These are phyloP conservation scores for Cephalotes varians DNA, from an alignment of 2,888 invertebrate species.

Conservation along the genomic window DNA sequence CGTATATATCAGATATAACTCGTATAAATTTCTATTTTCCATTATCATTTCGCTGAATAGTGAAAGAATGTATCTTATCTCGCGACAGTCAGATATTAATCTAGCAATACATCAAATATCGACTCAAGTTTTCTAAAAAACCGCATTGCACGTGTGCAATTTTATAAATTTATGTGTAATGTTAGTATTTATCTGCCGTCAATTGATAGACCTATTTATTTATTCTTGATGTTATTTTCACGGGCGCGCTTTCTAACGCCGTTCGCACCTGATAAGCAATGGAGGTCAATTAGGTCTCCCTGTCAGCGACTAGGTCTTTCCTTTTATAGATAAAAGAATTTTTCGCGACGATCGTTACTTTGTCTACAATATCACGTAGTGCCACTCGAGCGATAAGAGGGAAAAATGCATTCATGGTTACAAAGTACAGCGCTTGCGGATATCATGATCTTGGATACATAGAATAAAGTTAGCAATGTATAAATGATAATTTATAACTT, in stretches of 20 bases:
- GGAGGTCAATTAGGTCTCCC: no score
- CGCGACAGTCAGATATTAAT: background rate
- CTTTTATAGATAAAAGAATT: constrained; percentile 35
- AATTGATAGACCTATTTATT: constrained; percentile 47
- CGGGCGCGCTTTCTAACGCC: constrained; percentile 35
- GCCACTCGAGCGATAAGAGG: constrained; percentile 47
- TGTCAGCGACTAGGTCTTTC: constrained; percentile 15
- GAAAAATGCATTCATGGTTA: constrained; percentile 28
- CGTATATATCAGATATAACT: no score
- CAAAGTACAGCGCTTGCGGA: constrained; percentile 13
- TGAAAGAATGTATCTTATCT: constrained; percentile 48
- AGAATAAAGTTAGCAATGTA: background rate
- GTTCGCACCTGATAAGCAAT: constrained; percentile 22
- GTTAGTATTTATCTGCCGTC: constrained; percentile 15
- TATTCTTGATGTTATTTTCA: constrained; percentile 46
- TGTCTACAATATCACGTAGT: constrained; percentile 42
- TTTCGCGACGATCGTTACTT: constrained; percentile 16
- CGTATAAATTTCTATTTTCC: constrained; percentile 28
- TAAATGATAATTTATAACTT: no score
- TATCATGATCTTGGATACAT: constrained; percentile 1
- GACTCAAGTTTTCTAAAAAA: background rate
- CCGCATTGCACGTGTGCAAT: constrained; percentile 51
- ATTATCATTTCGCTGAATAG: constrained; percentile 21
- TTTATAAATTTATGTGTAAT: constrained; percentile 47
- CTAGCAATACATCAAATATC: constrained; percentile 5